phyloP scores from a whole-genome alignment of 2,888 invertebrate genomes.

The Eumacrocentrus americanus region DNA sequence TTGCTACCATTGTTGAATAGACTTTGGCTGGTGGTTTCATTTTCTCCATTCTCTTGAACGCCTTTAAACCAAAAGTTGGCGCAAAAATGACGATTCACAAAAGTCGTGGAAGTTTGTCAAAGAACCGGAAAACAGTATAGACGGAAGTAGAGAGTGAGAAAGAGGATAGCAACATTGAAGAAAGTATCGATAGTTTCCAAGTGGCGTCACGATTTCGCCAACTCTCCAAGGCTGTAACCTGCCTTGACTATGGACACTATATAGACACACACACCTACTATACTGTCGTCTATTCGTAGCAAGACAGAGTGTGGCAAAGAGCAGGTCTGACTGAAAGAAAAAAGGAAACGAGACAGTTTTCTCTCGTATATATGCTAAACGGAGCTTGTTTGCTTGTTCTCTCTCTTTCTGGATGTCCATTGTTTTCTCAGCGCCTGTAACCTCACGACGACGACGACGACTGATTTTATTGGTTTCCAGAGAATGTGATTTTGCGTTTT shows the following conservation, averaged over 20 bases:
- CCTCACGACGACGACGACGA: too few species aligned
- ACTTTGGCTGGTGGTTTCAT: neutral
- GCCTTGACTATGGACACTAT: neutral
- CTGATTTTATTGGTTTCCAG: constrained; percentile 51
- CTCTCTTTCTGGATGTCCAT: constrained; percentile 43
- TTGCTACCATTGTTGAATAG: neutral
- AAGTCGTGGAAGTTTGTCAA: constrained; percentile 24
- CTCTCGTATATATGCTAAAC: constrained; percentile 58
- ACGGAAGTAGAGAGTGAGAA: constrained; percentile 17
- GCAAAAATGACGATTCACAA: constrained; percentile 22
- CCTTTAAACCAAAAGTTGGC: constrained; percentile 24
- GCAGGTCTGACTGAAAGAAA: too few species aligned
- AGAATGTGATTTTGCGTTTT: constrained; percentile 30
- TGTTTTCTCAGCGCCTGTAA: constrained; percentile 43
- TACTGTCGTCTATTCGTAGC: too few species aligned
- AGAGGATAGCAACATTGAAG: constrained; percentile 11
- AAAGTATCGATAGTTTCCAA: constrained; percentile 29
- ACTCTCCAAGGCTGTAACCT: constrained; percentile 18
- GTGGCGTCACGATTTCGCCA: constrained; percentile 27
- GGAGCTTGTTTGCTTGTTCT: too few species aligned
- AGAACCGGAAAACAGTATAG: constrained; percentile 27
- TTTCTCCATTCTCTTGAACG: constrained; percentile 1
- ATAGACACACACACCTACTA: too few species aligned
- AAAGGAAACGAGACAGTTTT: constrained; percentile 43
- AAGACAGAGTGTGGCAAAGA: neutral